Base-by-base conservation (phyloP, 2,113 vertebrate species). In the Plestiodon gilberti region DNA sequence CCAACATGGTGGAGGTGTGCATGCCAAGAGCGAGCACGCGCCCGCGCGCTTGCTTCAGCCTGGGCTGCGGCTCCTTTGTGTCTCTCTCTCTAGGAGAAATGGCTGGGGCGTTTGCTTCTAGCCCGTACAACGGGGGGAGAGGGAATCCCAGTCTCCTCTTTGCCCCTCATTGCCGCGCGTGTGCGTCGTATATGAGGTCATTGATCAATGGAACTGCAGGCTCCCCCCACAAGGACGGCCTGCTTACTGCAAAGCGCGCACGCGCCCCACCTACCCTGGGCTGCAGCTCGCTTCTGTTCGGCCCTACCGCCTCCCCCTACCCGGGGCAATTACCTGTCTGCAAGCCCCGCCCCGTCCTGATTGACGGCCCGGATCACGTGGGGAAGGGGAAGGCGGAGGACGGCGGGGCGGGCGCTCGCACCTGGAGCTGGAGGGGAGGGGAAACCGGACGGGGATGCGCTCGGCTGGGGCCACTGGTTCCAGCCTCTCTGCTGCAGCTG, bases 381-480 rank as follows among this genome's bases (percentile, higher is more conserved):
- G 87, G 59, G 22, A 10, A 18, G 48, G 43, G 3, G 30, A 17
- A 40, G 2, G 48, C 10, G 30, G 43, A 28, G 67, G 71, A 57
- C 71, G 75, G 25, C 67, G 23, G 75, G 74, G 75, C 75, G 81
- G 65, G 23, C 67, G 78, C 57, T 86, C 59, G 85, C 78, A 87
- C 85, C 85, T 87, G 82, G 76, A 73, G 87, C 55, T n/a, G 28
- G 80, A 43, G 52, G 73, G 28, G 40, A 70, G 55, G 73, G 73
- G 28, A 67, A 18, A 33, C 71, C 30, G 40, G 67, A 52, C 25
- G 82, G 87, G 87, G 87, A 88, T 88, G 87, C 87, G 76, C 90
- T 90, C 91, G 92, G 91, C 89, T 91, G 91, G 90, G 89, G 74
- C 89, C 81, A 9, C 65, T 81, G 23, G 69, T 33, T 55, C 83